Base-by-base conservation (phyloP, 2,888 invertebrate species). In the Cephonodes hylas region DNA sequence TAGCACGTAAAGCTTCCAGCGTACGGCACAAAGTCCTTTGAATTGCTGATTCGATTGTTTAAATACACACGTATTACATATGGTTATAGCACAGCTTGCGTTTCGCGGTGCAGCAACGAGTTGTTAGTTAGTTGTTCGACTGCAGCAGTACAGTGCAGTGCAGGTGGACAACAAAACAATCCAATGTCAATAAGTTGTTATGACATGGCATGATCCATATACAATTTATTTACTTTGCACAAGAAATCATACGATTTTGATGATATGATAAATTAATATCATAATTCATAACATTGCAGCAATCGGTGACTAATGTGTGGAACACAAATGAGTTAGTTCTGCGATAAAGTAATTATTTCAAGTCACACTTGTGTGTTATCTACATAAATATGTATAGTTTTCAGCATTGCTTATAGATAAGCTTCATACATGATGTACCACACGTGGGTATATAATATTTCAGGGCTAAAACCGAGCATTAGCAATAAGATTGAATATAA, bases 161-260 rank as follows among this genome's bases (percentile, higher is more conserved):
- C n/a, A n/a, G n/a, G n/a, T n/a, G n/a, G n/a, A n/a, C n/a, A n/a
- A n/a, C n/a, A n/a, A n/a, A n/a, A n/a, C n/a, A n/a, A n/a, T n/a
- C n/a, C n/a, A n/a, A n/a, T n/a, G n/a, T n/a, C n/a, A n/a, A n/a
- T n/a, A n/a, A n/a, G n/a, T n/a, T n/a, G n/a, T n/a, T n/a, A n/a
- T n/a, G 31, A 34, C 10, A 60, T 42, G 7, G 27, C 27, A 38
- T 60, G 13, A 59, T 38, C 56, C 42, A 61, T 58, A 56, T 23
- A 46, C 34, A 48, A 27, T 44, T 61, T 71, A 72, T 45, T 18
- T 20, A 25, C 45, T 59, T 46, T 18, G 4, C 20, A 71, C 69
- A 65, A 56, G 45, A 74, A 70, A 74, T 77, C 75, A 70, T 66
- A 75, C 67, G 75, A 76, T 74, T 68, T 60, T 65, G 69, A 71